A percentile compares a stretch with the other conserved stretches of the same genome.
Evolutionary conservation across 1,140 invertebrate genomes (phyloP).

Genomic region (Oscheius sp.): DNA sequence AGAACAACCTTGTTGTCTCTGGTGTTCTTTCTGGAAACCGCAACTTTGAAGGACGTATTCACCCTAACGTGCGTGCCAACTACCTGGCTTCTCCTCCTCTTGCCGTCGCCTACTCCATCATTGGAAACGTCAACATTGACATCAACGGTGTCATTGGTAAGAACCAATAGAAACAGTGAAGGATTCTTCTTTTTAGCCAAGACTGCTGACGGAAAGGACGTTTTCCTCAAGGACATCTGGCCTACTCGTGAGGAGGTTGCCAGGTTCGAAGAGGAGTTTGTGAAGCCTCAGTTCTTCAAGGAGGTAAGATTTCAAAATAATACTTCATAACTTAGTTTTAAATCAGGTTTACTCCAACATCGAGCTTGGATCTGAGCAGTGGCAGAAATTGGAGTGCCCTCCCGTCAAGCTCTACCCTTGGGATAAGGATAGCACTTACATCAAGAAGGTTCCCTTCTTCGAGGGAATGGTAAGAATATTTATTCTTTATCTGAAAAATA

Average conservation of each 20-base stretch:
- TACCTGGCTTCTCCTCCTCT: conserved; percentile 90
- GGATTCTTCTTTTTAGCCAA: conserved; percentile 29
- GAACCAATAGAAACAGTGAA: background rate
- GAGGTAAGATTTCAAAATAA: conserved; percentile 65
- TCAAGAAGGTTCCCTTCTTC: conserved; percentile 95
- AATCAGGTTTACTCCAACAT: conserved; percentile 73
- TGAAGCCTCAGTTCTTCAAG: conserved; percentile 95
- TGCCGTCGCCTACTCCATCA: conserved; percentile 93
- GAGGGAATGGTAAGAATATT: conserved; percentile 73
- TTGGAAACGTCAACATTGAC: conserved; percentile 88
- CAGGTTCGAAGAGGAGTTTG: conserved; percentile 79
- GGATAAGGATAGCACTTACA: conserved; percentile 87
- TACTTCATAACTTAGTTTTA: background rate
- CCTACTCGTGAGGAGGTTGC: conserved; percentile 81
- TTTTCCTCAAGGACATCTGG: conserved; percentile 91
- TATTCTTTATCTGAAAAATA: conserved; percentile 24
- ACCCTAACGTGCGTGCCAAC: conserved; percentile 90
- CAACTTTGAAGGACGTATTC: conserved; percentile 95
- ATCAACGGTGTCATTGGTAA: conserved; percentile 69
- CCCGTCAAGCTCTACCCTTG: conserved; percentile 83
- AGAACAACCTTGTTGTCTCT: conserved; percentile 86
- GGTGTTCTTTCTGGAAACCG: conserved; percentile 92
- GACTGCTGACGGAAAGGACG: conserved; percentile 50
- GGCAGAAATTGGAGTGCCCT: conserved; percentile 79
- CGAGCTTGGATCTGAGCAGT: conserved; percentile 74